Base-by-base conservation (phyloP, 1,140 invertebrate genomes). In the Macrosteles quadrilineatus region DNA sequence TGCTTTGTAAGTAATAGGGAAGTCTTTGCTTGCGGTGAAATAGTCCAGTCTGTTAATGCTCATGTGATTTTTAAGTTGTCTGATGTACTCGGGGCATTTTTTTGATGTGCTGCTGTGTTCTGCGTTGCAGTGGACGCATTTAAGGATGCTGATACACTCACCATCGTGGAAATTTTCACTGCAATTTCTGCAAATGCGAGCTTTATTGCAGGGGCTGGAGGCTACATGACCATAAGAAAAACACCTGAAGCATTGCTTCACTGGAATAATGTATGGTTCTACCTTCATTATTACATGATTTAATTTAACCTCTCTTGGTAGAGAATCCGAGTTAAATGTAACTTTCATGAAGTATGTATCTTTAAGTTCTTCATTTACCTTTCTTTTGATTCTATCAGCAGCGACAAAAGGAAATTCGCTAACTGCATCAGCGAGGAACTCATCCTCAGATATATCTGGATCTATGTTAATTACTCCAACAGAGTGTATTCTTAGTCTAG, bases 201-300 rank as follows among this genome's bases (percentile, higher is more conserved):
- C 6, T 2, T 30, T 27, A 14, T 25, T 25, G n/a, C 21, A 59
- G 2, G 55, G 55, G 2, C 4, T 3, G 23, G 4, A 27, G 6
- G 55, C 25, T 59, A 50, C 47, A 11, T 50, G 47, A 21, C 47
- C 21, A n/a, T 50, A 50, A 19, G 21, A 17, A 19, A 50, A 50
- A 21, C 47, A 50, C 47, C 47, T 17, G 21, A 9, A 50, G 47
- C 47, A 50, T 50, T 50, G 47, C 47, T 4, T 50, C 3, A 50
- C 47, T 19, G 47, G 47, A 11, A 50, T 50, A 3, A 50, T 50
- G 47, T 50, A 50, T 50, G 47, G 47, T 21, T 50, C 47, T 50
- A 11, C 47, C n/a, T 50, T 50, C 47, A 50, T 50, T 4, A 17
- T 6, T 3, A 19, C 47, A 50, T 50, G n/a, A 19, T 50, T 50